These are phyloP conservation scores for Bombus cullumanus DNA, from an alignment of 1,140 invertebrate species.

Conservation along the genomic window DNA sequence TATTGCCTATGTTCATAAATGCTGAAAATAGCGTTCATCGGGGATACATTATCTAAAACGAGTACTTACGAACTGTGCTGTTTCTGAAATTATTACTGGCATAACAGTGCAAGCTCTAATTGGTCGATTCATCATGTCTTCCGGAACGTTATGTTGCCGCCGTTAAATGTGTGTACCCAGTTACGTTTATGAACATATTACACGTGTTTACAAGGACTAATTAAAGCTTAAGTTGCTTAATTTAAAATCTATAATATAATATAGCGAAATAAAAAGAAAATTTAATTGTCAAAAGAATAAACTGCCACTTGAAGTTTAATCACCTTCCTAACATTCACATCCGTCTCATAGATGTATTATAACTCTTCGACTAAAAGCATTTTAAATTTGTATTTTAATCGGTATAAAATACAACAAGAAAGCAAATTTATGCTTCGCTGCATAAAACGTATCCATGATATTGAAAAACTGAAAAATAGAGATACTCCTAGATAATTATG, in stretches of 20 bases:
- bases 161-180: background rate
- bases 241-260: background rate
- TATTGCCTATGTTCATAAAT: background rate
- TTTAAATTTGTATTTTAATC: no score
- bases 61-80: background rate
- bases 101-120: background rate
- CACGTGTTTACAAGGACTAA: background rate
- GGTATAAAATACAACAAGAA: no score
- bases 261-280: background rate
- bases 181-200: background rate
- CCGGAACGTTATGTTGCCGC: background rate
- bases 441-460: no score
- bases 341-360: no score
- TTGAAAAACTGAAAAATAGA: no score
- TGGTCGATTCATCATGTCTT: background rate
- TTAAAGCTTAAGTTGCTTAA: background rate
- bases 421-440: no score
- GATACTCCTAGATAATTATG: no score
- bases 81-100: background rate
- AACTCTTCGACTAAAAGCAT: no score
- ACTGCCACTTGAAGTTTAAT: no score
- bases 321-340: no score
- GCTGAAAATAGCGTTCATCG: background rate
- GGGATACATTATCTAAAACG: background rate
- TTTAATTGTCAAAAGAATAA: no score